Evolutionary conservation across 2,888 invertebrate species (phyloP), one percentile per base, ranked within the genome.

Genomic region (Copidosoma aretas): DNA sequence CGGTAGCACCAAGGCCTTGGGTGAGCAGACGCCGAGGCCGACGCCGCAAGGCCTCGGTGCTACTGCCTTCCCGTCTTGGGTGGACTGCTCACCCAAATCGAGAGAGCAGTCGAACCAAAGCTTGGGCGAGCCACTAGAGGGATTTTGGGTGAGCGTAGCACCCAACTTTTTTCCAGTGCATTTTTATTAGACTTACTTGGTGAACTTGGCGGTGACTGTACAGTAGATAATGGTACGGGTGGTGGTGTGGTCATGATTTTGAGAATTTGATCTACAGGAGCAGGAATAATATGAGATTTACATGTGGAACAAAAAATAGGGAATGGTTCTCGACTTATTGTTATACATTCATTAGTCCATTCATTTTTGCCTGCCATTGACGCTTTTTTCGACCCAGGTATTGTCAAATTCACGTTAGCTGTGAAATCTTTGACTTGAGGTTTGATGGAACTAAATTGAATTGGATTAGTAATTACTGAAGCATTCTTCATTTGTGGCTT

Each of bases 241-340:
- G 80, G 79, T 57, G 72, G 71, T 1, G 64, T 14, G 0, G 70
- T 66, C 80, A 81, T 79, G 2, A 76, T 64, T 39, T 74, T 68
- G 10, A 74, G 77, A 59, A 81, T 81, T 69, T 77, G 75, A 4
- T 80, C 74, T 22, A 77, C 12, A 1, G 77, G 75, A 0, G 72
- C 58, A 14, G 77, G 73, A 10, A 69, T 32, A 1, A 78, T 64
- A 32, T 22, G n/a, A 3, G 53, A 8, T 70, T 76, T 66, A 52
- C 81, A 81, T 57, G 77, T 76, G 4, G 70, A 60, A 70, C 81
- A 81, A 74, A 75, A 77, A 56, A 80, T 46, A 12, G 80, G 75
- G 71, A 78, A 78, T 1, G 76, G 68, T 64, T 77, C 64, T 1
- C 71, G 70, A 59, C 75, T 61, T 5, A 17, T 39, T 51, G 14